Evolutionary conservation across 2,797 vertebrate species (phyloP).

Genomic region (Parambassis ranga): DNA sequence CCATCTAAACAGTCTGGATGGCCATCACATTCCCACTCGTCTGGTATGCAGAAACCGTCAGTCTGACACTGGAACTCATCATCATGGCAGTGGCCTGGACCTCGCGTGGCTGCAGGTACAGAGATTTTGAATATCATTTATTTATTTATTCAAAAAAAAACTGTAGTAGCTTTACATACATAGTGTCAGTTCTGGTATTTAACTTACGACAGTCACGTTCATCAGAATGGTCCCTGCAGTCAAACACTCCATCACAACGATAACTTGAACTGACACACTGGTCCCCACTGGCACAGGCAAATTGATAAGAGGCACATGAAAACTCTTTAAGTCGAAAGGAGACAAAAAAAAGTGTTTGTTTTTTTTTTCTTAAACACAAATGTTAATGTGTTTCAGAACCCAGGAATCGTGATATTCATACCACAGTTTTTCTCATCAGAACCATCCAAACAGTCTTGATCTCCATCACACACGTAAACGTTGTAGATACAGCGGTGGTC

Average conservation of each 20-base stretch:
- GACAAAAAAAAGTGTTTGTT: neutral
- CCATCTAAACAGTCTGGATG: conserved; percentile 89
- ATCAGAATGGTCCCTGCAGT: conserved; percentile 93
- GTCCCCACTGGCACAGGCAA: conserved; percentile 87
- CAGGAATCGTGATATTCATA: too few relatives aligned
- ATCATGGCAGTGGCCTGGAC: conserved; percentile 90
- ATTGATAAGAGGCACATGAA: conserved; percentile 84
- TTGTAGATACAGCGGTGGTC: conserved; percentile 89
- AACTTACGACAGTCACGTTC: conserved; percentile 90
- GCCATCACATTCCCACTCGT: conserved; percentile 90
- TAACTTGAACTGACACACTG: conserved; percentile 84
- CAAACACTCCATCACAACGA: conserved; percentile 90
- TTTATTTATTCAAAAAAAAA: neutral
- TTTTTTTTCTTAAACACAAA: too few relatives aligned
- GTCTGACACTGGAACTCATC: conserved; percentile 93
- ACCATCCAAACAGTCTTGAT: conserved; percentile 90
- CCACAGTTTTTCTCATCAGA: conserved; percentile 90
- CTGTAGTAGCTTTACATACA: neutral
- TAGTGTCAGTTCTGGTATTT: neutral
- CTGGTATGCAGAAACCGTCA: conserved; percentile 88
- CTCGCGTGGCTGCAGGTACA: conserved; percentile 83
- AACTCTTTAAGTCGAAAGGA: conserved; percentile 75
- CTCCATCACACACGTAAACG: conserved; percentile 88
- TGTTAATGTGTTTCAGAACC: too few relatives aligned
- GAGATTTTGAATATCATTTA: too few relatives aligned